These are phyloP conservation scores for Urocitellus parryii DNA, from an alignment of 2,113 vertebrate genomes.

Conservation along the genomic window DNA sequence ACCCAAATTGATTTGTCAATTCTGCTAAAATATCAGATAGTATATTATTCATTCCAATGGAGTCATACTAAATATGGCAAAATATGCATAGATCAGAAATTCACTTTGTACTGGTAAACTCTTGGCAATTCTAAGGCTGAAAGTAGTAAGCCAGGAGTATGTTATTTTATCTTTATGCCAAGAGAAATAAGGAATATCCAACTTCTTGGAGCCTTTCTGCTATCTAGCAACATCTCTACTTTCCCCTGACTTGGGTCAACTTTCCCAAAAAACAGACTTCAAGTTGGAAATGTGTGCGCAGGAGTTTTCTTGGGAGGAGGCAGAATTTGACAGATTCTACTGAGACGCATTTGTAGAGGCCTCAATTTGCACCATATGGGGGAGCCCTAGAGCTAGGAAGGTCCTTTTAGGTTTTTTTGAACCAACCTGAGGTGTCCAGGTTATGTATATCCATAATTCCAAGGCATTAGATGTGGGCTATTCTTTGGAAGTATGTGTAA, in stretches of 20 bases:
- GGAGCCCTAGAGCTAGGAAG: not conserved
- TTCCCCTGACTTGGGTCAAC: not conserved
- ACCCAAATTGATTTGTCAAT: not conserved
- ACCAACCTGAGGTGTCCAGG: not conserved
- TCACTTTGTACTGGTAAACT: not conserved
- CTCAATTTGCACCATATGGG: not conserved
- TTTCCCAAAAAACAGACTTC: not conserved
- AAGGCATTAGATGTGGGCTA: not conserved
- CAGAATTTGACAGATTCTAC: not conserved
- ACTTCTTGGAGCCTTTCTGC: not conserved
- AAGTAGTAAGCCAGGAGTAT: not conserved
- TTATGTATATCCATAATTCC: not conserved
- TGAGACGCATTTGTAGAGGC: not conserved
- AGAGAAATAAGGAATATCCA: not conserved
- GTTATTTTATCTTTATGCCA: not conserved
- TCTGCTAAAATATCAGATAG: slow-evolving; percentile 36
- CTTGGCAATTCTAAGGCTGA: not conserved
- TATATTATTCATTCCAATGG: not conserved
- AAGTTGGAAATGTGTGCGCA: not conserved
- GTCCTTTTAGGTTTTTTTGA: not conserved
- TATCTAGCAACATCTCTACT: not conserved
- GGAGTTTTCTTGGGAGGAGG: not conserved
- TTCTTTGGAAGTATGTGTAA: not conserved
- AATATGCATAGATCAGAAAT: slow-evolving; percentile 40
- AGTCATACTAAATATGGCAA: not conserved